Evolutionary conservation across 2,113 vertebrate genomes (phyloP).

Genomic region (Sphaerodactylus townsendi): DNA sequence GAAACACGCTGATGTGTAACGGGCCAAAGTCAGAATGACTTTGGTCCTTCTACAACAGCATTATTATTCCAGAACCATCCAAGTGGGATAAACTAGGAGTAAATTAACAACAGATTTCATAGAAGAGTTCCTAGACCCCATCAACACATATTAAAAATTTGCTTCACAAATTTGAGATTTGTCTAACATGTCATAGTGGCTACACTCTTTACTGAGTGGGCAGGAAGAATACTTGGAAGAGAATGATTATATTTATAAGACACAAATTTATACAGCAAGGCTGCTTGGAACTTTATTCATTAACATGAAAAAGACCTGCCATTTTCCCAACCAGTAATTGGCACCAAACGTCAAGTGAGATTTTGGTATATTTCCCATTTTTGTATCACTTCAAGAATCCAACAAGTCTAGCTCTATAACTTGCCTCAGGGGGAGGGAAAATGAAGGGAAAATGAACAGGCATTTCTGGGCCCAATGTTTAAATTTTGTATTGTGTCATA

Average conservation of each 20-base stretch:
- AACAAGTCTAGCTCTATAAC: conserved; percentile 10
- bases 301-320: conserved; percentile 30
- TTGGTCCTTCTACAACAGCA: neutral
- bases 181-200: conserved; percentile 13
- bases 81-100: neutral
- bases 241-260: conserved; percentile 30
- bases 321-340: conserved; percentile 41
- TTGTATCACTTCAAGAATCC: conserved; percentile 19
- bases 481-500: conserved; percentile 9
- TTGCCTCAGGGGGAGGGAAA: conserved; percentile 2
- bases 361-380: conserved; percentile 10
- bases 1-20: too few species aligned
- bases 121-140: neutral
- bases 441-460: neutral
- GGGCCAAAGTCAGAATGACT: neutral
- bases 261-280: conserved; percentile 29
- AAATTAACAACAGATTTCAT: neutral
- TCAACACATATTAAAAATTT: neutral
- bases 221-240: conserved; percentile 31
- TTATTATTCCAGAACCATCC: conserved; percentile 1
- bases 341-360: conserved; percentile 34
- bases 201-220: neutral
- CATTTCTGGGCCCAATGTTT: conserved; percentile 1
- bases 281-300: conserved; percentile 39
- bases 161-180: conserved; percentile 9